These are phyloP conservation scores for Perccottus glenii DNA, from an alignment of 2,113 vertebrate species.

Conservation along the genomic window DNA sequence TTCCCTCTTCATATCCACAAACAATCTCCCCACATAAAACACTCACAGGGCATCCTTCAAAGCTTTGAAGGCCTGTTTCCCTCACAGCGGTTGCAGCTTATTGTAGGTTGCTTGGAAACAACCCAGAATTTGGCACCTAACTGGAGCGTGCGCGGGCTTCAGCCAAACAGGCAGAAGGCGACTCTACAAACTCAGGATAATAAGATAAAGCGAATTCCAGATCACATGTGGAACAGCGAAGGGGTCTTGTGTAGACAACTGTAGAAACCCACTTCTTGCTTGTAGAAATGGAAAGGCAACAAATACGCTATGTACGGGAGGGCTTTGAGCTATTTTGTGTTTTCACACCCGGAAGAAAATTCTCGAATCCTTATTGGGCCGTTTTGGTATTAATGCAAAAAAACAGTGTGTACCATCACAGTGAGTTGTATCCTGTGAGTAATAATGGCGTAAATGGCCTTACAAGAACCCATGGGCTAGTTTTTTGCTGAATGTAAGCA, in stretches of 20 bases:
- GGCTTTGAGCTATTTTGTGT: no score
- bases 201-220: constrained; percentile 53
- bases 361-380: no score
- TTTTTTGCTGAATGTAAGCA: not conserved
- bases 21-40: constrained; percentile 9
- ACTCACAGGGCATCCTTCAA: constrained; percentile 50
- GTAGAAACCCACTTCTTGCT: not conserved
- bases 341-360: no score
- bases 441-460: constrained; percentile 18
- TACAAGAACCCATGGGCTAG: constrained; percentile 4
- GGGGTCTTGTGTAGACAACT: not conserved
- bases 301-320: no score
- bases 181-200: constrained; percentile 50
- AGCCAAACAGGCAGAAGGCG: constrained; percentile 23
- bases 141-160: constrained; percentile 32
- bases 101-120: constrained; percentile 77
- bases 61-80: constrained; percentile 53
- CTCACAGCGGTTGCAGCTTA: constrained; percentile 42
- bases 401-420: not conserved
- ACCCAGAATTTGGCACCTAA: constrained; percentile 62
- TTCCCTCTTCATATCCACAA: constrained; percentile 9
- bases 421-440: not conserved
- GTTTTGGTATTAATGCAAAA: not conserved
- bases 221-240: constrained; percentile 48
- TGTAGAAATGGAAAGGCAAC: not conserved